phyloP scores from a whole-genome alignment of 2,797 vertebrate species.

The Anabacerthia variegaticeps region DNA sequence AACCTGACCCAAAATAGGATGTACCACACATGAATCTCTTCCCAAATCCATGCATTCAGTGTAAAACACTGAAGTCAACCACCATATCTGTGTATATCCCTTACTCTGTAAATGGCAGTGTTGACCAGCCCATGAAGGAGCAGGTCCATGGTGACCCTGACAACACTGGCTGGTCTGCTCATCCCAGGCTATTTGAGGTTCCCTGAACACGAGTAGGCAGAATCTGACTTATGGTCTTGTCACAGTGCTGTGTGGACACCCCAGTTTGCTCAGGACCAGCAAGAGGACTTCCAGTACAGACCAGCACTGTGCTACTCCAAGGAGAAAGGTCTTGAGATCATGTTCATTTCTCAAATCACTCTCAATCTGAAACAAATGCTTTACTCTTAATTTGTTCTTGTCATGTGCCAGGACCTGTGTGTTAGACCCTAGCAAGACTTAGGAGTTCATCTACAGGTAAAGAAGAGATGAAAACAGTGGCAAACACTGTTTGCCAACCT shows the following conservation, averaged over 20 bases:
- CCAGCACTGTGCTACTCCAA: background rate
- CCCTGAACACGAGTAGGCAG: background rate
- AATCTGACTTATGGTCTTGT: background rate
- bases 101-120: background rate
- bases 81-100: rapidly evolving
- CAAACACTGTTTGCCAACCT: background rate
- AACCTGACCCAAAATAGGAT: background rate
- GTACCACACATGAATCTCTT: background rate
- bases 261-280: background rate
- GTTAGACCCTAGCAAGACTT: background rate
- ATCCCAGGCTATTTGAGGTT: background rate
- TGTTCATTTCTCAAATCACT: background rate
- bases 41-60: background rate
- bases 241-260: background rate
- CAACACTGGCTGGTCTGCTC: background rate
- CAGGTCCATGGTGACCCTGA: background rate
- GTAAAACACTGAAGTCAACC: background rate
- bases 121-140: background rate
- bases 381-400: background rate
- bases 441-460: background rate
- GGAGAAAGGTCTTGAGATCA: background rate
- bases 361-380: background rate
- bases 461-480: background rate
- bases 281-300: background rate
- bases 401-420: rapidly evolving